Evolutionary conservation across 2,113 vertebrate species (phyloP).

Genomic region (Trogon melanurus): DNA sequence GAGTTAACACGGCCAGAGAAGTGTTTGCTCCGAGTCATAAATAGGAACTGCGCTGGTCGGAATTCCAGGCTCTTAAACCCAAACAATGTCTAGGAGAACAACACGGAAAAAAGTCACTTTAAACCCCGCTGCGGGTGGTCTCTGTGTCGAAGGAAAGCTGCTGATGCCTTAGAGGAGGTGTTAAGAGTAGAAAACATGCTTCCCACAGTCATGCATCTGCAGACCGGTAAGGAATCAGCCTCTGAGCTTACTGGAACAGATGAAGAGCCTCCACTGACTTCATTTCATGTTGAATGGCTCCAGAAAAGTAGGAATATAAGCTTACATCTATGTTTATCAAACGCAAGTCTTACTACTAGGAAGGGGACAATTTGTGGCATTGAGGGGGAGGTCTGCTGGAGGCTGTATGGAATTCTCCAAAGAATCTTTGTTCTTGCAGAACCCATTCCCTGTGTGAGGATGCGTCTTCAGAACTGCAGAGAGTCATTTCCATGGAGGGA

Average conservation of each 20-base stretch:
- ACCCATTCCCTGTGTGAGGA: conserved; percentile 76
- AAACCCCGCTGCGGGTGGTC: not conserved
- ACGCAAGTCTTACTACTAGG: not conserved
- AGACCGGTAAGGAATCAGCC: not conserved
- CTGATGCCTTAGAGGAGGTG: not conserved
- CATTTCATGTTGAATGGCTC: not conserved
- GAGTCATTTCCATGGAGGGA: conserved; percentile 75
- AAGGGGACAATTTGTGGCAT: not conserved
- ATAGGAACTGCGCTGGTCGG: no score
- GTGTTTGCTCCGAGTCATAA: no score
- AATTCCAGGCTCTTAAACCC: not conserved
- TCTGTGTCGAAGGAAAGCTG: not conserved
- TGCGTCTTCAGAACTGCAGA: conserved; percentile 70
- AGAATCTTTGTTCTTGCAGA: conserved; percentile 71
- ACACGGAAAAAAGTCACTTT: not conserved
- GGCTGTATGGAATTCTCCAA: not conserved
- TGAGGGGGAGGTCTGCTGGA: not conserved
- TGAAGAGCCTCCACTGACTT: not conserved
- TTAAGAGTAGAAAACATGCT: not conserved
- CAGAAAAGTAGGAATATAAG: not conserved
- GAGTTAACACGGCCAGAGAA: no score
- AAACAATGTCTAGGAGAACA: not conserved
- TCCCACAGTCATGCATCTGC: not conserved
- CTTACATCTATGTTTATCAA: not conserved
- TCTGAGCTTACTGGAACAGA: not conserved